A percentile compares a stretch with the other conserved stretches of the same genome.
phyloP scores from a whole-genome alignment of 1,140 invertebrate genomes.

The Cydia pomonella region DNA sequence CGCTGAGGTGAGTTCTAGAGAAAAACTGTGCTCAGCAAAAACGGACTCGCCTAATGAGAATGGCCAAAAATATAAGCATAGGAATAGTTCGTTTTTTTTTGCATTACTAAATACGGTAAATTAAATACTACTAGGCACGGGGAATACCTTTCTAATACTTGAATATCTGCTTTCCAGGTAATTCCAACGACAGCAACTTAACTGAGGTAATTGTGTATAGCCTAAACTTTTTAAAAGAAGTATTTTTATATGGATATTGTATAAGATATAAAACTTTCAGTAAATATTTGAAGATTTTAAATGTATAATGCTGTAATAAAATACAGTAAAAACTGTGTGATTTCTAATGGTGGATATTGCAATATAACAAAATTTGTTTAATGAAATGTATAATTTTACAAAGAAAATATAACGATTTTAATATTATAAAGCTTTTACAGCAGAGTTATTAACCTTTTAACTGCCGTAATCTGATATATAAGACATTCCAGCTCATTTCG shows the following conservation, averaged over 20 bases:
- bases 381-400: background rate
- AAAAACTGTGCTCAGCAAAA: too few species aligned
- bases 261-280: background rate
- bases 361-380: background rate
- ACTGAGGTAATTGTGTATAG: background rate
- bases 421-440: background rate
- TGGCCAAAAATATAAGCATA: too few species aligned
- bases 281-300: too few species aligned
- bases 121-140: too few species aligned
- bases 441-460: background rate
- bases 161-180: background rate
- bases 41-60: too few species aligned
- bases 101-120: too few species aligned
- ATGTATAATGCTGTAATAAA: background rate
- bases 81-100: too few species aligned
- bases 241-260: background rate
- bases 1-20: conserved; percentile 43
- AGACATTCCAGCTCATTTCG: too few species aligned
- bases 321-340: background rate
- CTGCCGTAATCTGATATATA: too few species aligned
- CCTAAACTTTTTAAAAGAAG: too few species aligned
- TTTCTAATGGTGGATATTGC: too few species aligned
- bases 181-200: background rate
- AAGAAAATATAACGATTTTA: background rate
- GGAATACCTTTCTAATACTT: background rate